Percentiles rank a stretch among this genome's conserved stretches.
Evolutionary conservation across 2,113 vertebrate species (phyloP).

Genomic region (Rhea americana): DNA sequence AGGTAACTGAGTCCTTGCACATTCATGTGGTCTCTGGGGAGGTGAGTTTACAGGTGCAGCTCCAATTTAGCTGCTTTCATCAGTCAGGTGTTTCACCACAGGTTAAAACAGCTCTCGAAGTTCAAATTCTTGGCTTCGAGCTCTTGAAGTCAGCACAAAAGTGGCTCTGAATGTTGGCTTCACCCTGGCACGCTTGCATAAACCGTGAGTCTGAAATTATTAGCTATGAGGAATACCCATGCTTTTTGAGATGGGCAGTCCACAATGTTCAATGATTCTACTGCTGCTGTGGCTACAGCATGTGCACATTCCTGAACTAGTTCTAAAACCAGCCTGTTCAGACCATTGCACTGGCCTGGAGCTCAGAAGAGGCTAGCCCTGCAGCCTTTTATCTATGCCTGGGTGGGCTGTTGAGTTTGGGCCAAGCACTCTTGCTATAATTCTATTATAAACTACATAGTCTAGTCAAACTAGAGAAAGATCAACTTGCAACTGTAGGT

Average conservation of each 20-base stretch:
- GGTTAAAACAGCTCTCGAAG: neutral
- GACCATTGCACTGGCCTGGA: neutral
- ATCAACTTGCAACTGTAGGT: neutral
- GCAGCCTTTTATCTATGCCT: neutral
- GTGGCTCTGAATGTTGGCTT: neutral
- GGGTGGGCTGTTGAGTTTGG: neutral
- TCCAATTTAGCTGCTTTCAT: neutral
- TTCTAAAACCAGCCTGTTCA: neutral
- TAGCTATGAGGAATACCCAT: accelerated
- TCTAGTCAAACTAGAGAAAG: neutral
- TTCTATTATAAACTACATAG: neutral
- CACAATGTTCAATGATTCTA: neutral
- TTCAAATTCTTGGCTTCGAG: neutral
- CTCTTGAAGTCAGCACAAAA: neutral
- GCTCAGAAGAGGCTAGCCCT: neutral
- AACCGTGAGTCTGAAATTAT: neutral
- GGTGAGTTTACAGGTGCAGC: neutral
- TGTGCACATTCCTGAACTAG: neutral
- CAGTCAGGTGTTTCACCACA: neutral
- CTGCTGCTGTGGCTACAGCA: neutral
- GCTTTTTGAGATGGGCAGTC: neutral
- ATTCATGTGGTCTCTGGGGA: neutral
- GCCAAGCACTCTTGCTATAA: neutral
- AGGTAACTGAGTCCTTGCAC: neutral
- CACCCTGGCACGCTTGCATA: neutral